Conservation (phyloP, 2,797 vertebrate species). For the Lycodopsis pacificus region DNA sequence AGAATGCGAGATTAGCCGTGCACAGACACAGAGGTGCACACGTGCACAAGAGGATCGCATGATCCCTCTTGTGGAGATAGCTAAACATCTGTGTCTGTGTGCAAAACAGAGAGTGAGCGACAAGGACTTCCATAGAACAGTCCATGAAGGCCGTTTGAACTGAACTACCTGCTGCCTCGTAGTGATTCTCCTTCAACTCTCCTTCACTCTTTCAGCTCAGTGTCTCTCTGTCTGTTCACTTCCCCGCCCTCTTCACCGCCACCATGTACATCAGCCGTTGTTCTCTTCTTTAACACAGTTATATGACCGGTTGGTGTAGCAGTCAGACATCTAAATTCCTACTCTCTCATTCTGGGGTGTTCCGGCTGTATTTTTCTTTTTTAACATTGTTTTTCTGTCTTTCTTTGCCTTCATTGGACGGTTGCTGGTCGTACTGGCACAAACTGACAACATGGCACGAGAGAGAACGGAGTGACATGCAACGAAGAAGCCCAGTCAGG, state of each 20-base stretch:
- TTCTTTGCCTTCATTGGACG: not conserved
- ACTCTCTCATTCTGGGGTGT: not conserved
- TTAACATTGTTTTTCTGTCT: not conserved
- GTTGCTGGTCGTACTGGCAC: not conserved
- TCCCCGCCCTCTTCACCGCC: not conserved
- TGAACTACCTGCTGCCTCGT: slow-evolving; percentile 27
- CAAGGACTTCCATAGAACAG: slow-evolving; percentile 54
- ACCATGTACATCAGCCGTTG: not conserved
- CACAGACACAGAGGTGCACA: no score
- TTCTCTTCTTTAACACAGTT: slow-evolving; percentile 3
- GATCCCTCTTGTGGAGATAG: not conserved
- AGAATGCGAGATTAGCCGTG: no score
- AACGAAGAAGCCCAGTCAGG: not conserved
- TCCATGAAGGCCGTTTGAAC: slow-evolving; percentile 54
- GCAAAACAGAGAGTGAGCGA: slow-evolving; percentile 27
- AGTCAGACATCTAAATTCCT: not conserved
- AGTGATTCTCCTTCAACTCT: slow-evolving; percentile 59
- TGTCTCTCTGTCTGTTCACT: slow-evolving; percentile 7
- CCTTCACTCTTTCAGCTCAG: slow-evolving; percentile 55
- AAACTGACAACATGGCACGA: not conserved
- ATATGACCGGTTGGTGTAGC: not conserved
- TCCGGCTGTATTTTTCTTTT: not conserved
- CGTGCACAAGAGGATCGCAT: no score
- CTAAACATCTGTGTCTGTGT: not conserved
- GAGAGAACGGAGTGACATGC: not conserved